Percentiles rank a stretch among this genome's conserved stretches.
These are phyloP conservation scores for Cataglyphis albicans DNA, from an alignment of 2,888 invertebrate genomes.

Conservation along the genomic window DNA sequence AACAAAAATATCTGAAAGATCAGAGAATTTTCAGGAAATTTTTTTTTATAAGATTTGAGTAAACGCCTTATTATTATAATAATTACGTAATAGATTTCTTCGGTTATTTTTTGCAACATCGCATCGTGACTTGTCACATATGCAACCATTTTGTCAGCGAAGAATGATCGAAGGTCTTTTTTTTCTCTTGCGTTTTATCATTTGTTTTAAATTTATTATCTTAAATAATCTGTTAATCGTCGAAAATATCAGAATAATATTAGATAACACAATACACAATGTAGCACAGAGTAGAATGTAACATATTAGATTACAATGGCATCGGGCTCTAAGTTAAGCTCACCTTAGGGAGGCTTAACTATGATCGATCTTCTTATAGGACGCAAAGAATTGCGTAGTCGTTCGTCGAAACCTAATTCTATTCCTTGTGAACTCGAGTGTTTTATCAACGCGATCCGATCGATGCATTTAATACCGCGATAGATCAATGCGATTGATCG, in stretches of 20 bases:
- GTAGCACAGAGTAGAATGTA: not conserved
- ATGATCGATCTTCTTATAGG: conserved; percentile 62
- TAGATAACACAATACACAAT: not conserved
- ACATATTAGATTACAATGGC: conserved; percentile 27
- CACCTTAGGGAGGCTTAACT: conserved; percentile 36
- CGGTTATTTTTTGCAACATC: not conserved
- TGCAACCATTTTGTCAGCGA: not conserved
- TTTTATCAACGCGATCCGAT: conserved; percentile 63
- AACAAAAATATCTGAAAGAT: too few relatives aligned
- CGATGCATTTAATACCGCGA: conserved; percentile 45
- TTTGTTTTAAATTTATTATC: not conserved
- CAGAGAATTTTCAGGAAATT: too few relatives aligned
- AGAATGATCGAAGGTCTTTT: not conserved
- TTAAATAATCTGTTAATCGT: not conserved
- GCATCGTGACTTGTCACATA: not conserved
- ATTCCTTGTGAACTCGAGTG: conserved; percentile 57
- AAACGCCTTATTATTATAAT: not conserved
- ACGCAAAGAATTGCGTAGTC: conserved; percentile 13
- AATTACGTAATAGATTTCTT: not conserved
- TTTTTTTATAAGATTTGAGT: too few relatives aligned
- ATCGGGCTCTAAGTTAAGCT: conserved; percentile 6
- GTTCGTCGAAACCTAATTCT: conserved; percentile 43
- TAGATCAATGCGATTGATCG: conserved; percentile 54
- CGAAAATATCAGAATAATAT: conserved; percentile 3
- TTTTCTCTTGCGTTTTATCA: not conserved